A percentile compares a stretch with the other conserved stretches of the same genome.
phyloP scores from a whole-genome alignment of 2,113 vertebrate species.

The Coptodon rendalli region DNA sequence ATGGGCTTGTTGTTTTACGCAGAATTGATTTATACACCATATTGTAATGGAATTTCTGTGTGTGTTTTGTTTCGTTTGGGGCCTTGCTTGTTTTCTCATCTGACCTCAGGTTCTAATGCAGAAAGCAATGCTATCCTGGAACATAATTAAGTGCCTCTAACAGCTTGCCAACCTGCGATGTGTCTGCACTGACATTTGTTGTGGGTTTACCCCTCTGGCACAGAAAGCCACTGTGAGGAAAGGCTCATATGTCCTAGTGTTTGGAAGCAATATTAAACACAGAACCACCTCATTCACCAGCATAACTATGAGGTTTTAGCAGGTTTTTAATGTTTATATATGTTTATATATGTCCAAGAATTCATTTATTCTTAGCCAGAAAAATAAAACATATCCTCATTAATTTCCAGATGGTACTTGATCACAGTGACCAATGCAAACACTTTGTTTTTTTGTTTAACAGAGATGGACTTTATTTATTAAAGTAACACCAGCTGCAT shows the following conservation, averaged over 20 bases:
- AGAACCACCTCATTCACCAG: neutral
- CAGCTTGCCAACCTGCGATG: conserved; percentile 2
- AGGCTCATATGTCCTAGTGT: neutral
- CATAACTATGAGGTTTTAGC: neutral
- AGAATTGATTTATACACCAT: conserved; percentile 45
- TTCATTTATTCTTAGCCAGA: neutral
- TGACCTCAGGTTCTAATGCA: conserved; percentile 27
- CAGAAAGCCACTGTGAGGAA: neutral
- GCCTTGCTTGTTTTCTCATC: neutral
- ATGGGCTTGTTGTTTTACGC: conserved; percentile 37
- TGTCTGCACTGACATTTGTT: conserved; percentile 14
- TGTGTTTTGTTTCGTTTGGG: conserved; percentile 23
- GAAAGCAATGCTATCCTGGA: conserved; percentile 33
- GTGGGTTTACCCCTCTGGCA: conserved; percentile 14
- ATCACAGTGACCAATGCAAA: neutral
- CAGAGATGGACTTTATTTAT: neutral
- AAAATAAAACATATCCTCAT: neutral
- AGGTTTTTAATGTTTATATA: neutral
- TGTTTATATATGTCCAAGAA: neutral
- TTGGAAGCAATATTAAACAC: neutral
- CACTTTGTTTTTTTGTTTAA: neutral
- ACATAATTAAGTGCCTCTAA: conserved; percentile 30
- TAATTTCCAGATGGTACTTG: neutral
- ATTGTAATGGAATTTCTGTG: conserved; percentile 13
- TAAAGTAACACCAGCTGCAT: neutral